Base-by-base conservation (phyloP, 2,113 vertebrate species). In the Dolichotis patagonum region DNA sequence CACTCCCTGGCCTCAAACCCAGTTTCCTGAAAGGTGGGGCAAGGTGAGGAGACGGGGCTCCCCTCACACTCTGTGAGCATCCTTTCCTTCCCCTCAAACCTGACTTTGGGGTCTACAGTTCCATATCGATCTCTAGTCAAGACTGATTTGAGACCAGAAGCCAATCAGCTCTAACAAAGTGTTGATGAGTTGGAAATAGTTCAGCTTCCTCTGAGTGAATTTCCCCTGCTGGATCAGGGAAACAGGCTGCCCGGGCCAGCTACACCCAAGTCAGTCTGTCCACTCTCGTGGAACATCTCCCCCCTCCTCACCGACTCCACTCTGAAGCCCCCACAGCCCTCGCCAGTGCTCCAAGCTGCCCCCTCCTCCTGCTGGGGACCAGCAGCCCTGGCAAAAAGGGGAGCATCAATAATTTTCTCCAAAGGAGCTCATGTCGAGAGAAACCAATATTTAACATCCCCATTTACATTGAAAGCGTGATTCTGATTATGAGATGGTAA, bases 401-500 rank as follows among this genome's bases (percentile, higher is more conserved):
- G 41, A 92, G 80, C 96, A 95, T 69, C 90, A 73, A 14, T 97
- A 93, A 98, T 98, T 98, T 97, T 96, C 95, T 97, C 90, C 95
- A 78, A 97, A 97, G 96, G 96, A 98, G 93, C 96, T 60, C 78
- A 52, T 80, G 82, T 95, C 97, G 96, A 88, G 85, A 92, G 98
- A 97, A 98, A 97, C 97, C 97, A 97, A 98, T 98, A 98, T 98
- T 98, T 98, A 98, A 98, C 97, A 98, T 89, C 81, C 98, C 97
- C 97, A 98, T 98, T 98, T 98, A 98, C 98, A 98, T 98, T 95
- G 96, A 97, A 97, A 98, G 98, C 97, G 97, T 92, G 98, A 77
- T 96, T 98, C 98, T 98, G 97, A 98, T 98, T 98, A 98, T 98
- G 97, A 97, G 96, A 98, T 98, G 98, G 97, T 98, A 98, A 98